A percentile compares a stretch with the other conserved stretches of the same genome.
These are phyloP conservation scores for Petrocephalus schoutedeni DNA, from an alignment of 2,797 vertebrate species.

Conservation along the genomic window DNA sequence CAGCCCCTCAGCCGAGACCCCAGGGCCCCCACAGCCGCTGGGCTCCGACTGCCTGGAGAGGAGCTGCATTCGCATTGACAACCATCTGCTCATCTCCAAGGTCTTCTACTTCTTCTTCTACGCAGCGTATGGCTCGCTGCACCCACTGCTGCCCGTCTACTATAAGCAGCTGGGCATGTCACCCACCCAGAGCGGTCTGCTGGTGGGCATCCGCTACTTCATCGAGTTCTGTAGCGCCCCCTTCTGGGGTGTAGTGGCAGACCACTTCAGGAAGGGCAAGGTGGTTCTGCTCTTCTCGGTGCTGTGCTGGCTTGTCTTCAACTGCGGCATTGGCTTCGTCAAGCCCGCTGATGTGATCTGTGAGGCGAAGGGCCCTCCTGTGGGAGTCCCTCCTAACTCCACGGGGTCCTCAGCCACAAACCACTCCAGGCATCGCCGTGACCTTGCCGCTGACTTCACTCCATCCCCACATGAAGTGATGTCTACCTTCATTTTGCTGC, in stretches of 20 bases:
- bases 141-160: conserved; percentile 86
- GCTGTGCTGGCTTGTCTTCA: conserved; percentile 91
- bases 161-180: conserved; percentile 95
- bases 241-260: conserved; percentile 94
- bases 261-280: conserved; percentile 90
- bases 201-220: conserved; percentile 94
- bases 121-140: conserved; percentile 90
- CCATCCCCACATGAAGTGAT: not conserved
- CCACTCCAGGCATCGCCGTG: conserved; percentile 37
- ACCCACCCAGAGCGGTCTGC: conserved; percentile 82
- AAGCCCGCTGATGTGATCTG: conserved; percentile 81
- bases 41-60: conserved; percentile 78
- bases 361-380: conserved; percentile 49
- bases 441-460: conserved; percentile 28
- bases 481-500: not conserved
- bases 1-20: conserved; percentile 23
- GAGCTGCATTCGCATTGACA: conserved; percentile 79
- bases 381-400: conserved; percentile 40
- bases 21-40: conserved; percentile 46
- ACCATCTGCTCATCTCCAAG: conserved; percentile 86
- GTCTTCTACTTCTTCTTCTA: conserved; percentile 98
- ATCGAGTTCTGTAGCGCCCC: conserved; percentile 98
- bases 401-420: conserved; percentile 39
- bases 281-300: conserved; percentile 85
- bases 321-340: conserved; percentile 88